Evolutionary conservation across 2,888 invertebrate species (phyloP).

Genomic region (Eulithis testata): DNA sequence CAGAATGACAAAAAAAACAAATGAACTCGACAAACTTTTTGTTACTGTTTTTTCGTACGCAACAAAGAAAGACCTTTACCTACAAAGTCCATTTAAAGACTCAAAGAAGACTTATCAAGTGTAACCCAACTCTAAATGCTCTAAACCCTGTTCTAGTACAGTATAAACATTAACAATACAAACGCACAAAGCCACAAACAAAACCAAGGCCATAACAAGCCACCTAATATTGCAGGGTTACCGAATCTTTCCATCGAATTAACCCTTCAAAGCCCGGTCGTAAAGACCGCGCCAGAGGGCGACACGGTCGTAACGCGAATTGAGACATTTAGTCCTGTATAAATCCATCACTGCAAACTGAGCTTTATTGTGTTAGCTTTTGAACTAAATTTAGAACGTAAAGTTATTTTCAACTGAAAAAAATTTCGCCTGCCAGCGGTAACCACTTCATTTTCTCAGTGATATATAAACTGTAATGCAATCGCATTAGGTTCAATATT

Average conservation of each 20-base stretch:
- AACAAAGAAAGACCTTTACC: too few relatives aligned
- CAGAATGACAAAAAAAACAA: too few relatives aligned
- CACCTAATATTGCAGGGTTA: slow-evolving; percentile 59
- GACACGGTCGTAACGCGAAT: slow-evolving; percentile 71
- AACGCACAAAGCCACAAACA: slow-evolving; percentile 38
- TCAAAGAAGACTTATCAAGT: background rate
- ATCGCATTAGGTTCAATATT: background rate
- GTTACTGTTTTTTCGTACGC: too few relatives aligned
- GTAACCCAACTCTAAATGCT: background rate
- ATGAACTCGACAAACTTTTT: too few relatives aligned
- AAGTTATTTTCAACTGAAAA: background rate
- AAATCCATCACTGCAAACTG: slow-evolving; percentile 13
- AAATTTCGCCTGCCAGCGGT: background rate
- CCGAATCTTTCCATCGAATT: slow-evolving; percentile 75
- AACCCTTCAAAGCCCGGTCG: slow-evolving; percentile 71
- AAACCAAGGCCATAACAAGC: slow-evolving; percentile 51
- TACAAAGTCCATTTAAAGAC: too few relatives aligned
- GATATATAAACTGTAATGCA: background rate
- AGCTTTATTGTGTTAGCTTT: slow-evolving; percentile 6
- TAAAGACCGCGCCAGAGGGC: slow-evolving; percentile 60
- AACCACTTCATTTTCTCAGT: background rate
- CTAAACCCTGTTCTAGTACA: background rate
- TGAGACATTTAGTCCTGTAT: slow-evolving; percentile 57
- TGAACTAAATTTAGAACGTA: slow-evolving; percentile 3
- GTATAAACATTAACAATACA: slow-evolving; percentile 19